Evolutionary conservation across 2,888 invertebrate genomes (phyloP).

Genomic region (Caenorhabditis uteleia): DNA sequence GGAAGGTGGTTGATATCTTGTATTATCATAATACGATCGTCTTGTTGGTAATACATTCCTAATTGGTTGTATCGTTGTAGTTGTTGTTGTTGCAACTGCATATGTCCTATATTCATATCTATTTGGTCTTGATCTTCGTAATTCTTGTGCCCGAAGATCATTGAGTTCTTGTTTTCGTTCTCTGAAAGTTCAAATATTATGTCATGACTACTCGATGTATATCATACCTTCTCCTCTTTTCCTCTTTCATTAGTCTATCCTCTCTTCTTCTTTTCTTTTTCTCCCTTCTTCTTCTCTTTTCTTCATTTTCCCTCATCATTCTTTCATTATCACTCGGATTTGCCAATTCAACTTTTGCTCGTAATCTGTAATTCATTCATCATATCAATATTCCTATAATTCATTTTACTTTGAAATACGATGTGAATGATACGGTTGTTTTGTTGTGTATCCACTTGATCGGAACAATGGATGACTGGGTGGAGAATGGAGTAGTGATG

Average conservation of each 20-base stretch:
- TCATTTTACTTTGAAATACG: slow-evolving; percentile 31
- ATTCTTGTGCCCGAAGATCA: slow-evolving; percentile 15
- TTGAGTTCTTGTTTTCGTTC: slow-evolving; percentile 24
- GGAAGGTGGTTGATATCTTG: too few relatives aligned
- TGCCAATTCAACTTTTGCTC: slow-evolving; percentile 28
- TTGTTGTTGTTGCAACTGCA: too few relatives aligned
- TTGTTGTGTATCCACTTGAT: slow-evolving; percentile 4
- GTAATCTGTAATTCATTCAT: slow-evolving; percentile 14
- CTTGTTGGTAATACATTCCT: too few relatives aligned
- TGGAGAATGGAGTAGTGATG: slow-evolving; percentile 40
- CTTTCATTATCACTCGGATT: slow-evolving; percentile 2
- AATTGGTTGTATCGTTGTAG: too few relatives aligned
- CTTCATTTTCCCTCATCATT: slow-evolving; percentile 1
- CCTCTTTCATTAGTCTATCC: slow-evolving; percentile 25
- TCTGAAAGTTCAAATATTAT: too few relatives aligned
- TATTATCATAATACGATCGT: too few relatives aligned
- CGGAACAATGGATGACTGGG: slow-evolving; percentile 33
- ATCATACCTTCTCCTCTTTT: too few relatives aligned
- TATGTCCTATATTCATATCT: neutral
- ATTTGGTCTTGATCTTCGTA: neutral
- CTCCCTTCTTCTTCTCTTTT: neutral
- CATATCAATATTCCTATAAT: neutral
- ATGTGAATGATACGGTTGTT: slow-evolving; percentile 22
- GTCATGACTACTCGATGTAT: too few relatives aligned
- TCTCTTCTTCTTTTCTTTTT: slow-evolving; percentile 8